phyloP scores from a whole-genome alignment of 2,888 invertebrate species.

The Galerucella pusilla region DNA sequence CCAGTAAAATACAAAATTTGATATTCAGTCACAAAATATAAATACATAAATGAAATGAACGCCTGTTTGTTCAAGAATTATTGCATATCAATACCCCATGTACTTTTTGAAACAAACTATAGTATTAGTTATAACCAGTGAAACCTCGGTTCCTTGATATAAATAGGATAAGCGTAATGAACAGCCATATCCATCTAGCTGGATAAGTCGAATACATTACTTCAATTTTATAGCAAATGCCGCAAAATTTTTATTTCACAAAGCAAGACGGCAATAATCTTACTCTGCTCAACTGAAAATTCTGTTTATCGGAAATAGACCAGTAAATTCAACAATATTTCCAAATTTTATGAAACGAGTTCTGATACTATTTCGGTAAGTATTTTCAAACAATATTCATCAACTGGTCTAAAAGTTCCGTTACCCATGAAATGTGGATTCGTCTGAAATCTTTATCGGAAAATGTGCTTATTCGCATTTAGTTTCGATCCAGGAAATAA shows the following conservation, averaged over 20 bases:
- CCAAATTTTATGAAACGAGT: no score
- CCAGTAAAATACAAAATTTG: no score
- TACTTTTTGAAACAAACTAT: no score
- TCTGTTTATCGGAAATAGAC: constrained; percentile 6
- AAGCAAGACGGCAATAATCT: constrained; percentile 22
- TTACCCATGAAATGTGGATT: constrained; percentile 22
- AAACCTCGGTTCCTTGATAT: background rate
- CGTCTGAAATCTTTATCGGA: constrained; percentile 22
- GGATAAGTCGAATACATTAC: background rate
- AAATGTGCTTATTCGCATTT: constrained; percentile 32
- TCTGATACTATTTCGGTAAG: no score
- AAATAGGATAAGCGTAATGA: constrained; percentile 13
- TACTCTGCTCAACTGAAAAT: constrained; percentile 17
- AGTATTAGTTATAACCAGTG: background rate
- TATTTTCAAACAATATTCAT: no score
- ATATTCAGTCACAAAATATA: no score
- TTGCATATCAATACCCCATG: no score
- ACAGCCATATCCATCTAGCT: constrained; percentile 10
- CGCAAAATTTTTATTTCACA: constrained; percentile 20
- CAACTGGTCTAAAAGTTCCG: constrained; percentile 11
- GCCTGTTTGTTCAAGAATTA: no score
- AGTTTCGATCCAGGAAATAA: constrained; percentile 29
- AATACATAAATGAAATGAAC: no score
- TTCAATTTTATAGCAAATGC: constrained; percentile 18
- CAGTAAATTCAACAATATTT: background rate